These are phyloP conservation scores for Tipula lateralis DNA, from an alignment of 2,888 invertebrate genomes.

Conservation along the genomic window DNA sequence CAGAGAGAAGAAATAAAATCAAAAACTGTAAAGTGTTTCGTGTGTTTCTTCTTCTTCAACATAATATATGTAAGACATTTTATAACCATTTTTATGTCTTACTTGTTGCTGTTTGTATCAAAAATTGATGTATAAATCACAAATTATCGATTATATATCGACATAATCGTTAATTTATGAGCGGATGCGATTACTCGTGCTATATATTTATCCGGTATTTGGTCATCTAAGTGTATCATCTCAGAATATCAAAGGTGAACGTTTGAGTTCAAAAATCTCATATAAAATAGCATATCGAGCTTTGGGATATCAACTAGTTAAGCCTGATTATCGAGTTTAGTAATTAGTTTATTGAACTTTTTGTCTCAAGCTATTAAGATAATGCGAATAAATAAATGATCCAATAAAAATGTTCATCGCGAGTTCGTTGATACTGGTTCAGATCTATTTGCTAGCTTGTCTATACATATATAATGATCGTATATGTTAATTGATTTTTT, in stretches of 20 bases:
- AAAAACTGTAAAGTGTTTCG: conserved; percentile 24
- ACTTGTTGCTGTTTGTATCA: background rate
- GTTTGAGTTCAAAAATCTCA: background rate
- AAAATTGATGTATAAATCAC: background rate
- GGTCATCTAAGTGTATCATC: background rate
- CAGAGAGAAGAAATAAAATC: background rate
- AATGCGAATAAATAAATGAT: background rate
- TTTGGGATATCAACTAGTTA: background rate
- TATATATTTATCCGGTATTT: background rate
- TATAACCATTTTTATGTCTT: background rate
- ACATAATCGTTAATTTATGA: background rate
- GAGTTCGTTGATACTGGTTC: background rate
- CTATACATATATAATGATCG: background rate
- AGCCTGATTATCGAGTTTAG: background rate
- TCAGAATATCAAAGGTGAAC: background rate
- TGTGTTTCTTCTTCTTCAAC: background rate
- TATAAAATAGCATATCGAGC: too few species aligned
- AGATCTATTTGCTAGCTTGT: background rate
- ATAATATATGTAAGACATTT: background rate
- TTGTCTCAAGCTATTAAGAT: background rate
- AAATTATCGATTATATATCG: background rate
- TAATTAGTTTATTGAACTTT: background rate
- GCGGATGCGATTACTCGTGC: background rate
- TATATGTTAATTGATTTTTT: background rate
- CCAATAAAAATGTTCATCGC: background rate